phyloP scores from a whole-genome alignment of 2,888 invertebrate genomes.

The Ctenicera cuprea region DNA sequence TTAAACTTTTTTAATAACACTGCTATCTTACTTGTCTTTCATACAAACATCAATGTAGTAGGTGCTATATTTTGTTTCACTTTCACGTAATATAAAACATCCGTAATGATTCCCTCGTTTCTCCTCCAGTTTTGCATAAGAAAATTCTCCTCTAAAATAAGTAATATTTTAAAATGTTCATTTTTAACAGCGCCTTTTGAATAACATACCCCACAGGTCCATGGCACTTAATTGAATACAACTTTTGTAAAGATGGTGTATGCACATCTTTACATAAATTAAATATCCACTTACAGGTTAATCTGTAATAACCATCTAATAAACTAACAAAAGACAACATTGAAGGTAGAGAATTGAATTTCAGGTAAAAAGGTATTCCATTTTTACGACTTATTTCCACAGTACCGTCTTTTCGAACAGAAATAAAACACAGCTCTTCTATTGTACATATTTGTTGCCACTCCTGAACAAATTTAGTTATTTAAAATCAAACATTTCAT shows the following conservation, averaged over 20 bases:
- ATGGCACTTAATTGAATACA: constrained; percentile 87
- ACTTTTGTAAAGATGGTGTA: constrained; percentile 85
- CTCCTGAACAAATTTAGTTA: constrained; percentile 69
- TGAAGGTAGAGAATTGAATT: constrained; percentile 79
- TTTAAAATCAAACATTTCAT: too few relatives aligned
- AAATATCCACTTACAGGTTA: constrained; percentile 92
- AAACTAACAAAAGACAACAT: constrained; percentile 88
- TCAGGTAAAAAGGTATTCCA: constrained; percentile 86
- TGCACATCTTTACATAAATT: constrained; percentile 89
- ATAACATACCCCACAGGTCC: constrained; percentile 87
- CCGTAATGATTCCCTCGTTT: constrained; percentile 85
- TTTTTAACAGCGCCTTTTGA: constrained; percentile 45
- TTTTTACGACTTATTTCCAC: constrained; percentile 85
- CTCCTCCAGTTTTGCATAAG: constrained; percentile 88
- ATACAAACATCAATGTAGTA: constrained; percentile 89
- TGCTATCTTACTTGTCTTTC: constrained; percentile 77
- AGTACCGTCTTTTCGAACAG: constrained; percentile 82
- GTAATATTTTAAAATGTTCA: neutral
- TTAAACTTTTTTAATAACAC: neutral
- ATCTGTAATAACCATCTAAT: constrained; percentile 90
- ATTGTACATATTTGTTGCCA: constrained; percentile 86
- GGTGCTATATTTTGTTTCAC: constrained; percentile 85
- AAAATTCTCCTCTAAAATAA: constrained; percentile 84
- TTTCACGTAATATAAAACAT: constrained; percentile 88
- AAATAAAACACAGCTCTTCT: constrained; percentile 89